These are phyloP conservation scores for Aphelenchoides avenae DNA, from an alignment of 1,140 invertebrate species.

Conservation along the genomic window DNA sequence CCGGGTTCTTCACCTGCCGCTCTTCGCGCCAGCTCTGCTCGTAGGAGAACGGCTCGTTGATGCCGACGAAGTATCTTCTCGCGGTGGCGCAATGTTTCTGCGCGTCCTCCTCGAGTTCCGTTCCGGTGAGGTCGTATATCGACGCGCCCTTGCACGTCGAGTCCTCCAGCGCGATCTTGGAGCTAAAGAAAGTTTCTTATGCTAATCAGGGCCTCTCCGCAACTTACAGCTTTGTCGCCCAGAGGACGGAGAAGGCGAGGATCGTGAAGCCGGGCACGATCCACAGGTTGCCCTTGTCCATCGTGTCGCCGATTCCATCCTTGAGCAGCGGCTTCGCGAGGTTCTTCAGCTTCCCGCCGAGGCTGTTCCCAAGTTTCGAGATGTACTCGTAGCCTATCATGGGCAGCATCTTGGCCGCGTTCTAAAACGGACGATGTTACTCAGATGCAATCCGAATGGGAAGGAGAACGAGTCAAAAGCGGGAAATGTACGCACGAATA, in stretches of 20 bases:
- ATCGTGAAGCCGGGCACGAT: conserved; percentile 31
- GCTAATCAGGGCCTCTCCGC: too few relatives aligned
- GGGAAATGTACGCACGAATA: too few relatives aligned
- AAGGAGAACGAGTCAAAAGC: too few relatives aligned
- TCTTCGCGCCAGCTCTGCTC: conserved; percentile 24
- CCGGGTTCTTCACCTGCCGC: conserved; percentile 32
- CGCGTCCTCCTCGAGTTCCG: conserved; percentile 22
- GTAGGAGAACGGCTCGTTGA: conserved; percentile 28
- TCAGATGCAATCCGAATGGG: too few relatives aligned
- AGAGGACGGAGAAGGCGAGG: conserved; percentile 23
- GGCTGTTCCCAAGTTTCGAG: conserved; percentile 12
- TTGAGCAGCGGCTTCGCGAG: conserved; percentile 18
- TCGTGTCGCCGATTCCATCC: conserved; percentile 30
- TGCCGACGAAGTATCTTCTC: conserved; percentile 24
- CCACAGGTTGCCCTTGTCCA: conserved; percentile 36
- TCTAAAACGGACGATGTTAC: too few relatives aligned
- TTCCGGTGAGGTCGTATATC: conserved; percentile 26
- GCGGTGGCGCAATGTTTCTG: conserved; percentile 31
- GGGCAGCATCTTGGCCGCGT: conserved; percentile 12
- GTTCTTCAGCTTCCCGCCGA: conserved; percentile 24
- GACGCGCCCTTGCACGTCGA: conserved; percentile 25
- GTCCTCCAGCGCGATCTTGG: conserved; percentile 29
- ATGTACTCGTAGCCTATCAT: conserved; percentile 13
- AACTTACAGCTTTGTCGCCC: conserved; percentile 35
- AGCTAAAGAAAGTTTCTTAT: conserved; percentile 18